These are phyloP conservation scores for Hirudo medicinalis DNA, from an alignment of 1,140 invertebrate genomes.

Conservation along the genomic window DNA sequence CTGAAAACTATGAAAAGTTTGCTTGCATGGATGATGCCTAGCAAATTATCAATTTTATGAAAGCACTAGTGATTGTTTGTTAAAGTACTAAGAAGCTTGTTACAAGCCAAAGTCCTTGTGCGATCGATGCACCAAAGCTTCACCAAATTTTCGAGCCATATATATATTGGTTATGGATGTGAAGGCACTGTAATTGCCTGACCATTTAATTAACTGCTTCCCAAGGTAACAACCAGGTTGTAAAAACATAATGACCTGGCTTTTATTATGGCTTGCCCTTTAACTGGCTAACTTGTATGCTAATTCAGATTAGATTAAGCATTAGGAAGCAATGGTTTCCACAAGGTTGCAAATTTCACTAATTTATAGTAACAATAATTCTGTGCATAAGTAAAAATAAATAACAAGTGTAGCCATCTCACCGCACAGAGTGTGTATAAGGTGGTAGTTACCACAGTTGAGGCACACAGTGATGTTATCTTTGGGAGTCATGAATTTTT, in stretches of 20 bases:
- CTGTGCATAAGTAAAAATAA: not conserved
- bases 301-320: not conserved
- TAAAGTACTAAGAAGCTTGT: no score
- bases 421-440: slow-evolving; percentile 63
- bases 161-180: no score
- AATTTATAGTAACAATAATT: not conserved
- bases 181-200: not conserved
- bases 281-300: no score
- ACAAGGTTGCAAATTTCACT: no score
- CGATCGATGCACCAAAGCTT: no score
- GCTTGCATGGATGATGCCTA: not conserved
- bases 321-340: not conserved
- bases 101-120: no score
- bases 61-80: no score
- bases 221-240: no score
- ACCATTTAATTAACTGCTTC: no score
- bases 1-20: slow-evolving; percentile 2
- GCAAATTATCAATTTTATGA: no score
- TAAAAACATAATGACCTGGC: not conserved
- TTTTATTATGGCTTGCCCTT: no score
- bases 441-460: slow-evolving; percentile 66
- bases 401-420: slow-evolving; percentile 29
- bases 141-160: no score
- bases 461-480: slow-evolving; percentile 59
- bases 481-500: slow-evolving; percentile 55